phyloP scores from a whole-genome alignment of 2,888 invertebrate species.

The Meghimatium bilineatum region DNA sequence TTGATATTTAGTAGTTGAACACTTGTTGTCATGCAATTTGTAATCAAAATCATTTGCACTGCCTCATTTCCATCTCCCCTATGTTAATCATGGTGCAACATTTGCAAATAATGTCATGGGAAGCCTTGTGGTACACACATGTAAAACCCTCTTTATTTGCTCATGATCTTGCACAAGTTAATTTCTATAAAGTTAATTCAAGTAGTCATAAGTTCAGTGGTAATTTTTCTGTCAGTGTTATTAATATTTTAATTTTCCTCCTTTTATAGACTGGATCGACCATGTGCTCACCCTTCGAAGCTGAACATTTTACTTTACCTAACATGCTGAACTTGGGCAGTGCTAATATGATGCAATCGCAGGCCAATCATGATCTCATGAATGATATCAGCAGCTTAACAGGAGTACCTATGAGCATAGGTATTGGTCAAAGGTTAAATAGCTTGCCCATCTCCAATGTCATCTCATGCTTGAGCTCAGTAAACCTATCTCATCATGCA shows the following conservation, averaged over 20 bases:
- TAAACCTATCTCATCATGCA: constrained; percentile 36
- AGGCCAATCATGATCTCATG: constrained; percentile 25
- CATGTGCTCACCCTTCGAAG: constrained; percentile 76
- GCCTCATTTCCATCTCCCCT: too few relatives aligned
- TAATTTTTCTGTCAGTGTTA: neutral
- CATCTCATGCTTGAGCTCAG: constrained; percentile 35
- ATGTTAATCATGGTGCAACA: too few relatives aligned
- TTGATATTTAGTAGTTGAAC: too few relatives aligned
- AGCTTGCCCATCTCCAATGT: constrained; percentile 40
- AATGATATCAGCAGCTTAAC: constrained; percentile 29
- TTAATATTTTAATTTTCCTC: neutral
- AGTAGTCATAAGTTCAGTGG: neutral
- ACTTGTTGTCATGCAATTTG: too few relatives aligned
- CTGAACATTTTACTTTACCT: constrained; percentile 48
- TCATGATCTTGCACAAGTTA: too few relatives aligned
- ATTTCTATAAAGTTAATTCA: neutral
- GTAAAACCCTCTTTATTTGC: too few relatives aligned
- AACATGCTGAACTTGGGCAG: constrained; percentile 19
- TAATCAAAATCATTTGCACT: too few relatives aligned
- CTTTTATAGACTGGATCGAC: constrained; percentile 41
- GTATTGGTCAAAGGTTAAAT: constrained; percentile 29
- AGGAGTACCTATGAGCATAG: constrained; percentile 17
- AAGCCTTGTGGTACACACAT: too few relatives aligned
- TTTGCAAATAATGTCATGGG: too few relatives aligned
- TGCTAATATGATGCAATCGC: constrained; percentile 25